A percentile compares a stretch with the other conserved stretches of the same genome.
phyloP scores from a whole-genome alignment of 30 jellyfish, hydroid and myxozoan genomes.

The Catostylus mosaicus region DNA sequence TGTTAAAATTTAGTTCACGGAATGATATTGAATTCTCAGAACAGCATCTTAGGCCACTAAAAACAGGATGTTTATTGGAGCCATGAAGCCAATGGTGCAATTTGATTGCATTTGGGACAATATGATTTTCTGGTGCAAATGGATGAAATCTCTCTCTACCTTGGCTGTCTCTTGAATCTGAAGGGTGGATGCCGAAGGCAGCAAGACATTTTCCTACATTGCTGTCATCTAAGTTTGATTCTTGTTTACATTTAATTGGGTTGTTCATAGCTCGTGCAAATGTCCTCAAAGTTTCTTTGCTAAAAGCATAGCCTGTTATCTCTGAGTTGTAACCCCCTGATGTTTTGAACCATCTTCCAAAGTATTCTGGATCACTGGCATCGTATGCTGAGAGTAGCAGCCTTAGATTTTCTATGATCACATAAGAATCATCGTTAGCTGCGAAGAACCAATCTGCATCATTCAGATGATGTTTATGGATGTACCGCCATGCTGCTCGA shows the following conservation, averaged over 20 bases:
- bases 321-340: conserved; percentile 98
- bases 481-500: conserved; percentile 95
- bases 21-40: conserved; percentile 89
- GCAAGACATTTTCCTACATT: conserved; percentile 94
- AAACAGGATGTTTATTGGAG: conserved; percentile 78
- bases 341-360: conserved; percentile 93
- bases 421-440: conserved; percentile 96
- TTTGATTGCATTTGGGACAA: conserved; percentile 78
- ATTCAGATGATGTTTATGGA: conserved; percentile 71
- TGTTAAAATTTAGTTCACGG: conserved; percentile 72
- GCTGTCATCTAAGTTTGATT: conserved; percentile 79
- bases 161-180: conserved; percentile 85
- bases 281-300: conserved; percentile 75
- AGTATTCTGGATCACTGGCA: conserved; percentile 66
- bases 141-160: conserved; percentile 96
- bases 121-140: conserved; percentile 85
- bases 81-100: conserved; percentile 87
- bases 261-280: conserved; percentile 77
- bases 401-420: conserved; percentile 88
- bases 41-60: conserved; percentile 93
- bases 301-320: conserved; percentile 95
- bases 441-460: conserved; percentile 98
- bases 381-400: conserved; percentile 65
- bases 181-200: conserved; percentile 80
- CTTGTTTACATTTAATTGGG: conserved; percentile 73